Conservation (phyloP, 2,797 vertebrate species). For the Ptychobarbus kaznakovi region DNA sequence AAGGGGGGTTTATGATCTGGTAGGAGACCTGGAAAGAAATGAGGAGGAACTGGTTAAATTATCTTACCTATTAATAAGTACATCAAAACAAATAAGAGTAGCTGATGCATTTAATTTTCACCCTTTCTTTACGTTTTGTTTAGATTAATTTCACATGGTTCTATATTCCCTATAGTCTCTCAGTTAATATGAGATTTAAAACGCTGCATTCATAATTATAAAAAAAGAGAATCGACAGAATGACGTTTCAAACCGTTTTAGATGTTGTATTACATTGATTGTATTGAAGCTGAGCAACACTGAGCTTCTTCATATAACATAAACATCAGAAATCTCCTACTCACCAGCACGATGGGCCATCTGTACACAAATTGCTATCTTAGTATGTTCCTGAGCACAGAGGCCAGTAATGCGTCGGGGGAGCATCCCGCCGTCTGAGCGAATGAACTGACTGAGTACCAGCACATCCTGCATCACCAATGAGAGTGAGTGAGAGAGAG, state of each 20-base stretch:
- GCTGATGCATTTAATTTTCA: background rate
- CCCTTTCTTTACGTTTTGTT: background rate
- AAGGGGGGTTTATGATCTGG: conserved; percentile 90
- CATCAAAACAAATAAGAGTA: background rate
- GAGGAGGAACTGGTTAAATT: background rate
- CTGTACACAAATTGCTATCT: conserved; percentile 89
- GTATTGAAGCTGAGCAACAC: background rate
- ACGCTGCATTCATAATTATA: background rate
- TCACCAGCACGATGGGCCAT: conserved; percentile 97
- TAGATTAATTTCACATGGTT: background rate
- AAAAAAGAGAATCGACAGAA: background rate
- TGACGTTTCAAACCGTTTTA: background rate
- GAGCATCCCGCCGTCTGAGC: conserved; percentile 91
- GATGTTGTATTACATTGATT: background rate
- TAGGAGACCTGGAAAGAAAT: conserved; percentile 83
- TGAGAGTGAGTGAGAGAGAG: background rate
- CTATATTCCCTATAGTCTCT: background rate
- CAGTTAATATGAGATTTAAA: background rate
- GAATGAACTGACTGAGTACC: conserved; percentile 94
- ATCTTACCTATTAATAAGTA: background rate
- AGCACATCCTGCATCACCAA: conserved; percentile 85
- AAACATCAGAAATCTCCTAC: background rate
- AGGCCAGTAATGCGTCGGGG: conserved; percentile 88
- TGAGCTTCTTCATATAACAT: background rate
- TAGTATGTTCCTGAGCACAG: conserved; percentile 90